A percentile compares a stretch with the other conserved stretches of the same genome.
Evolutionary conservation across 2,888 invertebrate genomes (phyloP).

Genomic region (Charanyca ferruginea): DNA sequence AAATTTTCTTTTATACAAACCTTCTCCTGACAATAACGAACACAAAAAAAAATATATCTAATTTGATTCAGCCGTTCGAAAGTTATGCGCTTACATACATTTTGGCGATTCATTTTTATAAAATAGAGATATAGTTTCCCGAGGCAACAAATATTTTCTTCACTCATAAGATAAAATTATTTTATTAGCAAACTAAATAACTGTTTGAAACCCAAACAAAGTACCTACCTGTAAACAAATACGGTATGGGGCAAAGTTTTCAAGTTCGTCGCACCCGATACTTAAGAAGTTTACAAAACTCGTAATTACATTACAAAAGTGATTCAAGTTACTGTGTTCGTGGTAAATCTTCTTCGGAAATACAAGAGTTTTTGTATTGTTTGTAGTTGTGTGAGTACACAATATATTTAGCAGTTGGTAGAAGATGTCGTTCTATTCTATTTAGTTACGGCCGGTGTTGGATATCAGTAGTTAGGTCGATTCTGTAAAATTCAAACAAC

Average conservation of each 20-base stretch:
- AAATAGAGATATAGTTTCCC: too few relatives aligned
- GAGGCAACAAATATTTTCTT: too few relatives aligned
- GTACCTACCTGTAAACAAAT: conserved; percentile 35
- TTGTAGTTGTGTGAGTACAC: neutral
- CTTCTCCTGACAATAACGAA: too few relatives aligned
- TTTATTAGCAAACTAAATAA: neutral
- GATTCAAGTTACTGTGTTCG: conserved; percentile 36
- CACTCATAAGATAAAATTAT: neutral
- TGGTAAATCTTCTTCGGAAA: conserved; percentile 5
- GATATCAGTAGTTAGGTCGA: too few relatives aligned
- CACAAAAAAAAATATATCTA: too few relatives aligned
- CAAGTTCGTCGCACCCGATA: conserved; percentile 44
- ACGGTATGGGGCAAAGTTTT: conserved; percentile 23
- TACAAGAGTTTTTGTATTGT: conserved; percentile 15
- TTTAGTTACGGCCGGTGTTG: too few relatives aligned
- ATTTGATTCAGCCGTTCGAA: too few relatives aligned
- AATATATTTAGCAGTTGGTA: neutral
- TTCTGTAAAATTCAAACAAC: too few relatives aligned
- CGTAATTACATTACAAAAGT: conserved; percentile 58
- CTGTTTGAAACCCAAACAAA: neutral
- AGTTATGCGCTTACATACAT: too few relatives aligned
- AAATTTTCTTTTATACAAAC: too few relatives aligned
- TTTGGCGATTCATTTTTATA: too few relatives aligned
- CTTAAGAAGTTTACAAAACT: conserved; percentile 57
- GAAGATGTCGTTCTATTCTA: too few relatives aligned